Percentiles rank a stretch among this genome's conserved stretches.
These are phyloP conservation scores for Hirtodrosophila duncani DNA, from an alignment of 2,888 invertebrate genomes.

Conservation along the genomic window DNA sequence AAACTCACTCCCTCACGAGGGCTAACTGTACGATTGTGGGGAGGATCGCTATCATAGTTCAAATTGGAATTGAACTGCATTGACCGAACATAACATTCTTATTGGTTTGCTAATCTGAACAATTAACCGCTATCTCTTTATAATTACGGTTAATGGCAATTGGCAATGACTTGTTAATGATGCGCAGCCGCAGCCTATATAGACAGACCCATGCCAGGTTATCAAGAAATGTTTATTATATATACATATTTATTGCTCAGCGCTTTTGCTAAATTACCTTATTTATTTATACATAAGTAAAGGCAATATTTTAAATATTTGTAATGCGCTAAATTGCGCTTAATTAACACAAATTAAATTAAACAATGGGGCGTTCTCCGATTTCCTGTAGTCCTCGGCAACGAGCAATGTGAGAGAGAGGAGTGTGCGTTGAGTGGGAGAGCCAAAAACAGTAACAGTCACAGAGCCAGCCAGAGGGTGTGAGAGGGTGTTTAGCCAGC, in stretches of 20 bases:
- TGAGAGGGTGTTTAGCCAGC: constrained; percentile 16
- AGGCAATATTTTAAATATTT: too few species aligned
- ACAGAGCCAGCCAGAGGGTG: constrained; percentile 2
- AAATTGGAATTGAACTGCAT: constrained; percentile 35
- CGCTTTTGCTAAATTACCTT: constrained; percentile 1
- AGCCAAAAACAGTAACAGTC: neutral
- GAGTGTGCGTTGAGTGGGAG: constrained; percentile 27
- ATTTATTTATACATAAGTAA: too few species aligned
- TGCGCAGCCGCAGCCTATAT: constrained; percentile 1
- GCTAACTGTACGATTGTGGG: too few species aligned
- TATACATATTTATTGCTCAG: constrained; percentile 14
- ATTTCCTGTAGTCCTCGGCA: constrained; percentile 68
- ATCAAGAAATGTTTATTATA: constrained; percentile 22
- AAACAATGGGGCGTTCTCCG: neutral
- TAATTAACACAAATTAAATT: constrained; percentile 11
- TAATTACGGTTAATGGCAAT: too few species aligned
- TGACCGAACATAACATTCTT: constrained; percentile 35
- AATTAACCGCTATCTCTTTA: constrained; percentile 23
- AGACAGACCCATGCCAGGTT: constrained; percentile 26
- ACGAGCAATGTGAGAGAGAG: too few species aligned
- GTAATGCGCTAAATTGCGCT: neutral
- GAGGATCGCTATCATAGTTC: too few species aligned
- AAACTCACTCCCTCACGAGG: too few species aligned
- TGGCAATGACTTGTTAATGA: constrained; percentile 33
- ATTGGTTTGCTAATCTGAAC: constrained; percentile 16